Evolutionary conservation across 2,888 invertebrate genomes (phyloP).

Genomic region (Marronus borbonicus): DNA sequence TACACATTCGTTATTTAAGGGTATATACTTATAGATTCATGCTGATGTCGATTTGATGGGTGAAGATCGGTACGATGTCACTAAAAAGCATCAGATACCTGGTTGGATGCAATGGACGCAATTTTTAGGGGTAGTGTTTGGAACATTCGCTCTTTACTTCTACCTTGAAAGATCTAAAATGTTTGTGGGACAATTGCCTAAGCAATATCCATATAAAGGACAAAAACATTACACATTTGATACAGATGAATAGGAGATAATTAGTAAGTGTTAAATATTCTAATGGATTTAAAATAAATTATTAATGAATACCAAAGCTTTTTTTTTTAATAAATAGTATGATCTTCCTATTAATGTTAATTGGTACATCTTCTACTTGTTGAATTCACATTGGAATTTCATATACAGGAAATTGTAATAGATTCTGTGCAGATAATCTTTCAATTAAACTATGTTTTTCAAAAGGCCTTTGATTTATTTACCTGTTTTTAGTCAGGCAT

Average conservation of each 20-base stretch:
- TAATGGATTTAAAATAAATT: slow-evolving; percentile 39
- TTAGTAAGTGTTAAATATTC: slow-evolving; percentile 2
- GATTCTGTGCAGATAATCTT: no score
- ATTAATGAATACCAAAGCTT: not conserved
- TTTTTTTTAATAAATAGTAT: no score
- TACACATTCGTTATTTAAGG: slow-evolving; percentile 18
- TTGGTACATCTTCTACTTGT: no score
- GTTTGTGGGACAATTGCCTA: slow-evolving; percentile 77
- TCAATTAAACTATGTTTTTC: no score
- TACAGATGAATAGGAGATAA: slow-evolving; percentile 57
- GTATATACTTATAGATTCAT: slow-evolving; percentile 75
- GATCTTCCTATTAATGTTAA: no score
- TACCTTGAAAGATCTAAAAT: slow-evolving; percentile 76
- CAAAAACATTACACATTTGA: slow-evolving; percentile 78
- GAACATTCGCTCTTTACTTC: slow-evolving; percentile 70
- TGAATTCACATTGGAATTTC: no score
- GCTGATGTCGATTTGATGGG: slow-evolving; percentile 78
- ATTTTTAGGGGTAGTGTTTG: slow-evolving; percentile 75
- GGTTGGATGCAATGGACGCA: slow-evolving; percentile 70
- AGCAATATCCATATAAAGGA: slow-evolving; percentile 78
- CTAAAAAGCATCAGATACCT: slow-evolving; percentile 72
- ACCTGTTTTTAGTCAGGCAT: no score
- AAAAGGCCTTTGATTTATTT: no score
- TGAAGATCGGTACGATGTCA: slow-evolving; percentile 81
- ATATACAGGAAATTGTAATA: no score